A percentile compares a stretch with the other conserved stretches of the same genome.
phyloP scores from a whole-genome alignment of 2,113 vertebrate species.

The Strix aluco region DNA sequence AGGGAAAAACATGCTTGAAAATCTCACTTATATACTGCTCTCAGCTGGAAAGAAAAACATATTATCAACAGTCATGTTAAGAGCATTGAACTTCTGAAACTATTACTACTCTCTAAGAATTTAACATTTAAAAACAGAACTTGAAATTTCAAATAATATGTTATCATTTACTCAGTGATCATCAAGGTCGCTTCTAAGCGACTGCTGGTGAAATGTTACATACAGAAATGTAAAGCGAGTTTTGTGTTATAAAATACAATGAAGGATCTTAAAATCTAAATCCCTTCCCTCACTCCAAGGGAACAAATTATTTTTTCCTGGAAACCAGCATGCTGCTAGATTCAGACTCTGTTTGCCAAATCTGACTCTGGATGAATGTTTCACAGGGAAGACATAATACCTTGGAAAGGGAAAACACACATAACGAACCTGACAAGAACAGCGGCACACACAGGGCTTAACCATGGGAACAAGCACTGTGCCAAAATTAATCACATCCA shows the following conservation, averaged over 20 bases:
- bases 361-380: slow-evolving; percentile 3
- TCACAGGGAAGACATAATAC: slow-evolving; percentile 15
- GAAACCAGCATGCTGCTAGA: neutral
- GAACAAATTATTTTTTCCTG: slow-evolving; percentile 35
- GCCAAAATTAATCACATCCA: slow-evolving; percentile 29
- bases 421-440: slow-evolving; percentile 39
- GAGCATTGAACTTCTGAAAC: neutral
- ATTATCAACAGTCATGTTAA: neutral
- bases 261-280: slow-evolving; percentile 5
- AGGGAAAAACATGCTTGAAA: neutral
- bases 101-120: neutral
- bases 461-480: slow-evolving; percentile 17
- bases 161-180: neutral
- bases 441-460: slow-evolving; percentile 13
- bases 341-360: slow-evolving; percentile 26
- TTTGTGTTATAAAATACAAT: neutral
- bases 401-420: slow-evolving; percentile 24
- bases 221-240: neutral
- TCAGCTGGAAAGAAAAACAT: neutral
- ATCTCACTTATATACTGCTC: neutral
- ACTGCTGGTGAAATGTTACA: neutral
- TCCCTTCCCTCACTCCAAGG: neutral
- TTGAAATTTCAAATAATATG: neutral
- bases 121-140: slow-evolving; percentile 4
- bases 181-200: neutral